phyloP scores from a whole-genome alignment of 2,113 vertebrate genomes.

The Myodes glareolus region DNA sequence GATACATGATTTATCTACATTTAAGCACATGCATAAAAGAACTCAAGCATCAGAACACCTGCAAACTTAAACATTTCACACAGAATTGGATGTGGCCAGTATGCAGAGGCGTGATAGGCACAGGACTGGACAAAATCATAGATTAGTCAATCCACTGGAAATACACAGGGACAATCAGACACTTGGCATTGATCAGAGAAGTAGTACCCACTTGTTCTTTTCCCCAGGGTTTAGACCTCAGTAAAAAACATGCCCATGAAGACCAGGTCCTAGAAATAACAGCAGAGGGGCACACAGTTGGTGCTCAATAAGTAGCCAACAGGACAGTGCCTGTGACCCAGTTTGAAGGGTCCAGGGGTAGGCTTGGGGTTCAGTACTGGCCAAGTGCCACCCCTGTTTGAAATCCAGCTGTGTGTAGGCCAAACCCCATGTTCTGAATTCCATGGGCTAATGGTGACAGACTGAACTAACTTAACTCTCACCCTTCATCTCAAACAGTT shows the following conservation, averaged over 20 bases:
- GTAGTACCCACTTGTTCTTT: background rate
- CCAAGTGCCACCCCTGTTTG: background rate
- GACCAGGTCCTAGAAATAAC: background rate
- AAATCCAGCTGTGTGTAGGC: background rate
- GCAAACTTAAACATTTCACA: background rate
- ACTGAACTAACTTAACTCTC: background rate
- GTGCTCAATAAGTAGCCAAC: background rate
- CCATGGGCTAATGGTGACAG: fast-evolving
- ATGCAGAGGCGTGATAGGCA: background rate
- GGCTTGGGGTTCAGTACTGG: background rate
- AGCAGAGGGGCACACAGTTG: background rate
- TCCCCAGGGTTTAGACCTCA: background rate
- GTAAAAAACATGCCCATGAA: background rate
- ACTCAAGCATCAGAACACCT: background rate
- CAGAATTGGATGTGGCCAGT: background rate
- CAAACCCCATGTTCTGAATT: background rate
- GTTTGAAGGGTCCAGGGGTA: background rate
- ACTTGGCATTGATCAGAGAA: background rate
- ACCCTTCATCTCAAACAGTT: background rate
- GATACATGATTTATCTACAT: background rate
- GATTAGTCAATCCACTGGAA: background rate
- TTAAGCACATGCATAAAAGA: background rate
- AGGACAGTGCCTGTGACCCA: background rate
- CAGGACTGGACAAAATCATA: background rate
- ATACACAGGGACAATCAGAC: fast-evolving